Conservation (phyloP, 2,797 vertebrate species). For the Lagorchestes hirsutus region DNA sequence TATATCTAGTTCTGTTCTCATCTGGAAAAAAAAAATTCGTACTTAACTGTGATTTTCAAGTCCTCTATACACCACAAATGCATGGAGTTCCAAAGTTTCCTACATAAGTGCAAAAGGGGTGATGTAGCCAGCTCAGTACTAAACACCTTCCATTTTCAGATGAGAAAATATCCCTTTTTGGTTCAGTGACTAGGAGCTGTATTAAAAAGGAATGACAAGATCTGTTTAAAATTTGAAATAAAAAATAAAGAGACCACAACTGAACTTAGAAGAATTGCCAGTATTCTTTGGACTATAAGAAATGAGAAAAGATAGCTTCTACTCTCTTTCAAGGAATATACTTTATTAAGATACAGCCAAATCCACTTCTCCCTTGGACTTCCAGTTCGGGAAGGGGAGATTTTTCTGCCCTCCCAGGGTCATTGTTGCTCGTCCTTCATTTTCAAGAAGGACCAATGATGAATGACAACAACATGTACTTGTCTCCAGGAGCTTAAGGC, state of each 20-base stretch:
- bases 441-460: neutral
- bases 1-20: neutral
- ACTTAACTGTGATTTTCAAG: neutral
- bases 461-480: neutral
- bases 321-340: neutral
- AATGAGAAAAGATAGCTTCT: neutral
- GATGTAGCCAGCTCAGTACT: neutral
- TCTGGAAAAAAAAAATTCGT: neutral
- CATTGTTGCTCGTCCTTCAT: neutral
- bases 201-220: neutral
- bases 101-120: neutral
- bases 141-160: neutral
- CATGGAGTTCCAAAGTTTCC: neutral
- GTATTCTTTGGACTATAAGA: neutral
- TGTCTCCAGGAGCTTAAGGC: neutral
- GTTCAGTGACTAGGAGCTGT: neutral
- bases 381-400: neutral
- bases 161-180: neutral
- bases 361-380: neutral
- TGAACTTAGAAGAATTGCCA: neutral
- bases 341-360: neutral
- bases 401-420: neutral
- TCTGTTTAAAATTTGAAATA: neutral
- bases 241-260: neutral
- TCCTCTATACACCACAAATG: neutral